These are phyloP conservation scores for Aradophagus sp. DNA, from an alignment of 1,140 invertebrate genomes.

Conservation along the genomic window DNA sequence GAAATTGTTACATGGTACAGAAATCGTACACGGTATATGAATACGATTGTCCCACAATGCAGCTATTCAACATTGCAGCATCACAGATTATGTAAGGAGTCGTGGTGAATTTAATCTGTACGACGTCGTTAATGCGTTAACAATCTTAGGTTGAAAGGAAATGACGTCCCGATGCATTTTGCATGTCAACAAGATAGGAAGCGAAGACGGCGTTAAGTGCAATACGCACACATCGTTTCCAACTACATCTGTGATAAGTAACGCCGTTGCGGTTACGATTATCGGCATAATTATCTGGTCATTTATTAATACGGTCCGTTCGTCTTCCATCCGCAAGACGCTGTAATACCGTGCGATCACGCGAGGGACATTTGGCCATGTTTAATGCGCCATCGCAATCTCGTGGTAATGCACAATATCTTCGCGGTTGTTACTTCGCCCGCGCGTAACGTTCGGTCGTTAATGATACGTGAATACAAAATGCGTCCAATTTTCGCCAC, in stretches of 20 bases:
- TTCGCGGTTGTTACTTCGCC: slow-evolving; percentile 32
- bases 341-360: slow-evolving; percentile 47
- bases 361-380: slow-evolving; percentile 47
- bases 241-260: slow-evolving; percentile 22
- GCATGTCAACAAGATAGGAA: slow-evolving; percentile 49
- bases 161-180: slow-evolving; percentile 47
- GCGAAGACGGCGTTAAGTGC: slow-evolving; percentile 41
- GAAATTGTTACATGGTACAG: too few relatives aligned
- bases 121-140: slow-evolving; percentile 21
- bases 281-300: slow-evolving; percentile 57
- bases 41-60: too few relatives aligned
- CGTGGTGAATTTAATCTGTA: too few relatives aligned
- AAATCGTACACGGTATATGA: too few relatives aligned
- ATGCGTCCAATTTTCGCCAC: slow-evolving; percentile 19
- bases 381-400: slow-evolving; percentile 53
- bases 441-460: slow-evolving; percentile 18
- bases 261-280: slow-evolving; percentile 57
- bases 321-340: slow-evolving; percentile 42
- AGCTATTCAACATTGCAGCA: too few relatives aligned
- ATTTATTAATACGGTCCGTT: slow-evolving; percentile 56
- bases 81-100: too few relatives aligned
- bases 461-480: slow-evolving; percentile 49
- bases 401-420: slow-evolving; percentile 49
- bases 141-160: slow-evolving; percentile 26
- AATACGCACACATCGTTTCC: slow-evolving; percentile 37